Conservation (phyloP, 2,888 invertebrate species). For the Amorpha juglandis region DNA sequence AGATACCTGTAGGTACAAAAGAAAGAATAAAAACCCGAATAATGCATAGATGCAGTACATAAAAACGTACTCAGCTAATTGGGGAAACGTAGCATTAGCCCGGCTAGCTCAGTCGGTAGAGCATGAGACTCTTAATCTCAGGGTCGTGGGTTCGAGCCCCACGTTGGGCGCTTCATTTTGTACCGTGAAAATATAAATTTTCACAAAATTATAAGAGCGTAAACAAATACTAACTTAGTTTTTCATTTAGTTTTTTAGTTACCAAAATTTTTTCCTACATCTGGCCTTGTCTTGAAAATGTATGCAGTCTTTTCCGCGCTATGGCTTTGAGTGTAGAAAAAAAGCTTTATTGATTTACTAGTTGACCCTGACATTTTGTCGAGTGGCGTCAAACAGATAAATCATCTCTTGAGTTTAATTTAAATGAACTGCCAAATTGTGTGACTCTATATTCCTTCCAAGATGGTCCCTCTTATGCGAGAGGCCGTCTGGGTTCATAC, state of each 20-base stretch:
- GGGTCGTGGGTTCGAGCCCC: conserved; percentile 84
- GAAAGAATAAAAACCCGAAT: too few species aligned
- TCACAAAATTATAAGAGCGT: too few species aligned
- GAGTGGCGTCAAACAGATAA: conserved; percentile 8
- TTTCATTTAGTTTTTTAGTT: too few species aligned
- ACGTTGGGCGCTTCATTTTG: background rate
- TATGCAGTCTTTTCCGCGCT: conserved; percentile 20
- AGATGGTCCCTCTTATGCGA: too few species aligned
- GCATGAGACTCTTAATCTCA: conserved; percentile 86
- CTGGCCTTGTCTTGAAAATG: conserved; percentile 2
- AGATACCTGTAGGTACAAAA: too few species aligned
- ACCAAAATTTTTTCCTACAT: background rate
- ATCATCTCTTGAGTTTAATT: conserved; percentile 15
- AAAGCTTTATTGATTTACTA: conserved; percentile 17
- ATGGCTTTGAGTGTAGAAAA: conserved; percentile 1
- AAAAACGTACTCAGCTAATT: too few species aligned
- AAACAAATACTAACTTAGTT: background rate
- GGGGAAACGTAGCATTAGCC: conserved; percentile 40
- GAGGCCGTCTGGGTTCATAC: too few species aligned
- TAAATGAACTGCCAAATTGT: too few species aligned
- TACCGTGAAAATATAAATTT: background rate
- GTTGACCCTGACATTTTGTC: conserved; percentile 23
- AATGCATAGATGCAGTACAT: too few species aligned
- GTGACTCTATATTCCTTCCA: too few species aligned
- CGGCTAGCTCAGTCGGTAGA: conserved; percentile 81